Percentiles rank a stretch among this genome's conserved stretches.
These are phyloP conservation scores for Orchestia grillus DNA, from an alignment of 1,140 invertebrate genomes.

Conservation along the genomic window DNA sequence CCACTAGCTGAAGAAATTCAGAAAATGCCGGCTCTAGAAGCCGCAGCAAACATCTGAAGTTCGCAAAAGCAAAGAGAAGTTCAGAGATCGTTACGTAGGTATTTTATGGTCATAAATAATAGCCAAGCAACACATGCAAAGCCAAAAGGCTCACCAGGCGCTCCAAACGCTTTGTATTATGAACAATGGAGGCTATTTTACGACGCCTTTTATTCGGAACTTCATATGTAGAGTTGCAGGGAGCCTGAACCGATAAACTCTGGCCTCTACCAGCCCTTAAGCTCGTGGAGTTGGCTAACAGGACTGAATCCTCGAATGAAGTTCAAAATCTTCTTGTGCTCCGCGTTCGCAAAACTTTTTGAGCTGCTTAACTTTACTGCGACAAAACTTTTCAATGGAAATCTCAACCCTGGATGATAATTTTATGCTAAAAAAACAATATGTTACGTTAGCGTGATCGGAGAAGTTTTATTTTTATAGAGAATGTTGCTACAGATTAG, in stretches of 20 bases:
- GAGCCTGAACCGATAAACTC: background rate
- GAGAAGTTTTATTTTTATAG: too few species aligned
- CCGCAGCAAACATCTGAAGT: background rate
- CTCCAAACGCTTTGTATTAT: background rate
- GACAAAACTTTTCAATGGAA: too few species aligned
- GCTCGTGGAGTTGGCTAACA: background rate
- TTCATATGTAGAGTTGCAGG: background rate
- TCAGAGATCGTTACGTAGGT: background rate
- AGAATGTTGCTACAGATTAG: too few species aligned
- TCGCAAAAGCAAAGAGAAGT: background rate
- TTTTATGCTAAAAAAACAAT: too few species aligned
- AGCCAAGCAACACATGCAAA: conserved; percentile 7
- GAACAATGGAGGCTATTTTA: background rate
- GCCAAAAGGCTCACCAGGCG: conserved; percentile 3
- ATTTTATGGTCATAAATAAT: background rate
- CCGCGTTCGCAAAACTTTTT: background rate
- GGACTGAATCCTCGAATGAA: background rate
- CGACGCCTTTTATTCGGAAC: background rate
- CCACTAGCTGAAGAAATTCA: background rate
- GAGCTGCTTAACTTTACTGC: too few species aligned
- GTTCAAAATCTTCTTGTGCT: background rate
- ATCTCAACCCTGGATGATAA: too few species aligned
- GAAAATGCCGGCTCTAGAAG: background rate
- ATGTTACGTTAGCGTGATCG: too few species aligned
- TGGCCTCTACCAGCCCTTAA: background rate